Base-by-base conservation (phyloP, 2,797 vertebrate genomes). In the Platalea minor region DNA sequence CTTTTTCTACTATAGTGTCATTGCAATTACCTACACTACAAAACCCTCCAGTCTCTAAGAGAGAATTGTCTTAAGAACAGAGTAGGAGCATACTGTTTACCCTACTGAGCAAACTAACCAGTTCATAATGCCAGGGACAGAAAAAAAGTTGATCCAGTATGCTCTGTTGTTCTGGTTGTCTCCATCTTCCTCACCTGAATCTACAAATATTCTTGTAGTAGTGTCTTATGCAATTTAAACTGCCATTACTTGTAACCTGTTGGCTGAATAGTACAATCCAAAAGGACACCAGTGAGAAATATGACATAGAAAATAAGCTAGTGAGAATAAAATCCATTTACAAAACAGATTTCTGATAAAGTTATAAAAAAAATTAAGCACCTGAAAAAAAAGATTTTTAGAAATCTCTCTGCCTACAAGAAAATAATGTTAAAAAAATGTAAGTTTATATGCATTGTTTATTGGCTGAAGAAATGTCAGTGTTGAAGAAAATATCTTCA, bases 1-100 rank as follows among this genome's bases (percentile, higher is more conserved):
- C 15, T 29, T 64, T n/a, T 79, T 68, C 29, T 76, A 10, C n/a
- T 65, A 2, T 33, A 0, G 0, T 68, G 35, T 26, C 14, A 33
- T 9, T 43, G 17, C 3, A 4, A 18, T 45, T 43, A 35, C 13
- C 6, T 48, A 11, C 25, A 15, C 41, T 29, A 60, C 26, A 76
- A 88, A 88, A 25, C 9, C 10, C 26, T 53, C 13, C 1, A 3
- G 37, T 33, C 18, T 63, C 75, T 53, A 16, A 85, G 20, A 54
- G 11, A 41, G 31, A 75, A 33, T 48, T 53, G 4, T 51, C 1
- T 3, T 46, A 51, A 50, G 35, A 57, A 41, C 9, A 28, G 20
- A 56, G 2, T 46, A 53, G 60, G 18, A 61, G 9, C 24, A 63
- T 50, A 31, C 20, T 37, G 16, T 50, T 68, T 65, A 24, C 15